A percentile compares a stretch with the other conserved stretches of the same genome.
These are phyloP conservation scores for Hoplodrina blanda DNA, from an alignment of 2,888 invertebrate species.

Conservation along the genomic window DNA sequence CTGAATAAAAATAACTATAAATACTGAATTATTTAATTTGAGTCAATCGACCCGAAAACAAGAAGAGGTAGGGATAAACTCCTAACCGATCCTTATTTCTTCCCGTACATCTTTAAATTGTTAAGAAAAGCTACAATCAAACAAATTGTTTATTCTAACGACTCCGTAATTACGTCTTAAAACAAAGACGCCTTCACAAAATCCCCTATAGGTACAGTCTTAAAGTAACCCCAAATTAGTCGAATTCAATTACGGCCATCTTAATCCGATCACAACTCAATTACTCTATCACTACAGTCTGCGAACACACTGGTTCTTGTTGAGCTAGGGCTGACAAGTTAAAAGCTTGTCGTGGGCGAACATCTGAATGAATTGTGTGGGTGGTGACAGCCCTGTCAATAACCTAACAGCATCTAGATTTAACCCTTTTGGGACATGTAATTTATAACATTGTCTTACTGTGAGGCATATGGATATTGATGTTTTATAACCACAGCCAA, in stretches of 20 bases:
- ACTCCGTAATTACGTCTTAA: slow-evolving; percentile 4
- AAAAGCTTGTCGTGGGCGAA: slow-evolving; percentile 42
- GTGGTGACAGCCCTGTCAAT: slow-evolving; percentile 46
- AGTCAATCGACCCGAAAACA: too few relatives aligned
- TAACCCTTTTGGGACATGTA: slow-evolving; percentile 16
- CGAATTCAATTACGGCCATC: slow-evolving; percentile 24
- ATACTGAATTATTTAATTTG: too few relatives aligned
- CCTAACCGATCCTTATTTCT: neutral
- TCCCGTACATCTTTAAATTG: neutral
- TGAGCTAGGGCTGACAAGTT: slow-evolving; percentile 46
- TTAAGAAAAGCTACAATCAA: neutral
- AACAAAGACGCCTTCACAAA: slow-evolving; percentile 25
- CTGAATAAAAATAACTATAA: too few relatives aligned
- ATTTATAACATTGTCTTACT: slow-evolving; percentile 6
- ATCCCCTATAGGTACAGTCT: slow-evolving; percentile 1
- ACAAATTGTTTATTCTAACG: neutral
- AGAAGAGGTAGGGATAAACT: too few relatives aligned
- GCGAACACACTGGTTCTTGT: slow-evolving; percentile 11
- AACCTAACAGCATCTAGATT: slow-evolving; percentile 3
- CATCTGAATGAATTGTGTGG: slow-evolving; percentile 37
- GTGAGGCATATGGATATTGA: neutral
- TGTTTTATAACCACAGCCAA: too few relatives aligned
- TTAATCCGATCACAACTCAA: slow-evolving; percentile 22
- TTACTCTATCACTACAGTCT: slow-evolving; percentile 18
- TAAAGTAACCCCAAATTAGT: slow-evolving; percentile 28